Evolutionary conservation across 2,797 vertebrate species (phyloP).

Genomic region (Crocidura indochinensis): DNA sequence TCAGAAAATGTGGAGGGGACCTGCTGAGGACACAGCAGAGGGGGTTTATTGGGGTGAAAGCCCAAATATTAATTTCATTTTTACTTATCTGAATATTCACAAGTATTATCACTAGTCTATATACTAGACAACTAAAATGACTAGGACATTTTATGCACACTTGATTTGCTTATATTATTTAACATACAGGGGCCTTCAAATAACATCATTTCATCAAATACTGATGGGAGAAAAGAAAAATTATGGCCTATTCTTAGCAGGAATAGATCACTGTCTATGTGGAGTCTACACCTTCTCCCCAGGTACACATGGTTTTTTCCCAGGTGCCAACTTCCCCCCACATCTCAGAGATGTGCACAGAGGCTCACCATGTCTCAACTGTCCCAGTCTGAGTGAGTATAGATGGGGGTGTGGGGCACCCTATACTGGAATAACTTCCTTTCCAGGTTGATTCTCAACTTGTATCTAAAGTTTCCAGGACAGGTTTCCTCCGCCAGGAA

Average conservation of each 20-base stretch:
- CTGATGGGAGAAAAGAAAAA: neutral
- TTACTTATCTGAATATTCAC: conserved; percentile 56
- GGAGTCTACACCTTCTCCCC: neutral
- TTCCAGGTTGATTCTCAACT: neutral
- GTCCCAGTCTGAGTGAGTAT: neutral
- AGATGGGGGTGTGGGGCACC: neutral
- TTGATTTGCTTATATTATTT: conserved; percentile 49
- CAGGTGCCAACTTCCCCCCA: neutral
- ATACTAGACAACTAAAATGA: conserved; percentile 55
- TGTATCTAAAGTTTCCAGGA: neutral
- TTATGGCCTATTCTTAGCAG: neutral
- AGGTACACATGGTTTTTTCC: neutral
- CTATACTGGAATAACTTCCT: neutral
- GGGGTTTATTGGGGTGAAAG: too few species aligned
- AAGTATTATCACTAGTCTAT: neutral
- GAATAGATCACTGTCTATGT: neutral
- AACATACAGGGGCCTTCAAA: conserved; percentile 11
- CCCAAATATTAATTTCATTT: neutral
- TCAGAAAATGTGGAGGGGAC: too few species aligned
- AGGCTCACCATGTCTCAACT: neutral
- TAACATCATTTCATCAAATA: neutral
- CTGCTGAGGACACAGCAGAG: too few species aligned
- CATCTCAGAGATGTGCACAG: neutral
- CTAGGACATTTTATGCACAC: conserved; percentile 39
- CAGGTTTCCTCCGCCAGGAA: neutral